Evolutionary conservation across 2,888 invertebrate species (phyloP).

Genomic region (Cheilosia vulpina): DNA sequence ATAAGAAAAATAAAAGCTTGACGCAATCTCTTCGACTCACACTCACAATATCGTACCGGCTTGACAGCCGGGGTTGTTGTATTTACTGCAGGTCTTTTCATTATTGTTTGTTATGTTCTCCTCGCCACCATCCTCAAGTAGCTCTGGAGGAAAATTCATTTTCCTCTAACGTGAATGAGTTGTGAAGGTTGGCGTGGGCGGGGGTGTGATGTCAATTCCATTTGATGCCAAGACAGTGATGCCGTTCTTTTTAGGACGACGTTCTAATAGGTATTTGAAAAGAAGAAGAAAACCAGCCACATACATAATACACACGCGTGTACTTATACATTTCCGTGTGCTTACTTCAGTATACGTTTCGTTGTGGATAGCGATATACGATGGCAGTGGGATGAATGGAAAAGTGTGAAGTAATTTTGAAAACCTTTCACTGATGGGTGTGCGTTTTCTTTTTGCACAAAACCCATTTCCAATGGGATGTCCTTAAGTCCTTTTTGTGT

Average conservation of each 20-base stretch:
- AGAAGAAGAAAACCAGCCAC: not conserved
- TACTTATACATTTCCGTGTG: not conserved
- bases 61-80: slow-evolving; percentile 11
- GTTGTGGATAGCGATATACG: too few species aligned
- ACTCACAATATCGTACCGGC: too few species aligned
- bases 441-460: slow-evolving; percentile 15
- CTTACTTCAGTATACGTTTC: too few species aligned
- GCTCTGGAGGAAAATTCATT: slow-evolving; percentile 18
- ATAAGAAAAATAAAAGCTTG: slow-evolving; percentile 14
- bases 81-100: slow-evolving; percentile 22
- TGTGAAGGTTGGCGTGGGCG: not conserved
- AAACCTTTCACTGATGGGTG: slow-evolving; percentile 32
- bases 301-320: not conserved
- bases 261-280: slow-evolving; percentile 18
- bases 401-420: slow-evolving; percentile 18
- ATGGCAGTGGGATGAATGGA: not conserved
- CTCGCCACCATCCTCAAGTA: not conserved
- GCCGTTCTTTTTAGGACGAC: slow-evolving; percentile 28
- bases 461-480: slow-evolving; percentile 16
- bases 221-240: slow-evolving; percentile 49
- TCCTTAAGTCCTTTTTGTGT: slow-evolving; percentile 5
- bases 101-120: slow-evolving; percentile 35
- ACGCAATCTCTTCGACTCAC: slow-evolving; percentile 28
- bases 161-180: slow-evolving; percentile 45
- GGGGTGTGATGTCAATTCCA: slow-evolving; percentile 41